Percentiles rank a stretch among this genome's conserved stretches.
Conservation (phyloP, 2,888 invertebrate genomes). For the Clitarchus hookeri region DNA sequence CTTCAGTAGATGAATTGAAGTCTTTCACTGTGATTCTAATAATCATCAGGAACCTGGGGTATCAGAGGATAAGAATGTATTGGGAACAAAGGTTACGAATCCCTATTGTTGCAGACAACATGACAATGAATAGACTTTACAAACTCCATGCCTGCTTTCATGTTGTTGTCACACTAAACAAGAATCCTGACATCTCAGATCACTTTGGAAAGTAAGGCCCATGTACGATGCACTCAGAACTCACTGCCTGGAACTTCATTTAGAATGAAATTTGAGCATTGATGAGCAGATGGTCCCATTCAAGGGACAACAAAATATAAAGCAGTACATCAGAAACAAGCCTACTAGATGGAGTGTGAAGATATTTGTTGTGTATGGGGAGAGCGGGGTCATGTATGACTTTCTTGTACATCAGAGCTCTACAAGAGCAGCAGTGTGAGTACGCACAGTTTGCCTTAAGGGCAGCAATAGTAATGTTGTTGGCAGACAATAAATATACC, state of each 20-base stretch:
- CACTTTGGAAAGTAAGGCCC: slow-evolving; percentile 45
- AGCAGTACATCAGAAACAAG: slow-evolving; percentile 28
- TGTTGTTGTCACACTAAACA: slow-evolving; percentile 41
- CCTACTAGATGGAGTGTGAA: slow-evolving; percentile 40
- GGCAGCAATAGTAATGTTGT: slow-evolving; percentile 39
- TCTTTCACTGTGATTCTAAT: slow-evolving; percentile 30
- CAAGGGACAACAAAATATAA: slow-evolving; percentile 39
- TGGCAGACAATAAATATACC: slow-evolving; percentile 32
- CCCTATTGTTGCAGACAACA: slow-evolving; percentile 39
- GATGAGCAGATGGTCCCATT: slow-evolving; percentile 46
- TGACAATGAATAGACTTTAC: slow-evolving; percentile 36
- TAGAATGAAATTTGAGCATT: slow-evolving; percentile 40
- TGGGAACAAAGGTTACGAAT: slow-evolving; percentile 36
- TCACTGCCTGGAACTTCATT: slow-evolving; percentile 40
- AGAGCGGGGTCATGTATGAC: slow-evolving; percentile 41
- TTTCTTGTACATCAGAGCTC: slow-evolving; percentile 44
- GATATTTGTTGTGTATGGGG: slow-evolving; percentile 35
- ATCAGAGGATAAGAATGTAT: slow-evolving; percentile 34
- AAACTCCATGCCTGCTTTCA: slow-evolving; percentile 42
- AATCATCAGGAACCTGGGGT: slow-evolving; percentile 26
- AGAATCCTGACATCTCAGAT: slow-evolving; percentile 36
- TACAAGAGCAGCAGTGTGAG: slow-evolving; percentile 35
- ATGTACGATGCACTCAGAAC: slow-evolving; percentile 41
- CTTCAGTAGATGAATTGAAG: slow-evolving; percentile 25
- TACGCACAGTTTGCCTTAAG: slow-evolving; percentile 28